phyloP scores from a whole-genome alignment of 2,797 vertebrate genomes.

The Ataeniobius toweri region DNA sequence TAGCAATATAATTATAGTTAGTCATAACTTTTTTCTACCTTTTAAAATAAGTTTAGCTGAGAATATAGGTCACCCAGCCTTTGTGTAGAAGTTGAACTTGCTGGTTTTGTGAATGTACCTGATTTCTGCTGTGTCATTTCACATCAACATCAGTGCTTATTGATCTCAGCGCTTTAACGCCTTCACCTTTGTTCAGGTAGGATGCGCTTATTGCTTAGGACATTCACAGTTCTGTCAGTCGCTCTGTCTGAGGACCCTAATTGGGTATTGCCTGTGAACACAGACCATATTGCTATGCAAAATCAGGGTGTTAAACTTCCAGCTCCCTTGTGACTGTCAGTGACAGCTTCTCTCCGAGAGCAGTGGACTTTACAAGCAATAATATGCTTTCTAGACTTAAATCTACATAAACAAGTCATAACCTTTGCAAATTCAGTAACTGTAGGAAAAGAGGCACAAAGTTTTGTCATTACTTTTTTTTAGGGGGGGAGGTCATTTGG shows the following conservation, averaged over 20 bases:
- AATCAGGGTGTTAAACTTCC: constrained; percentile 59
- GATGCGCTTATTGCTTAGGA: constrained; percentile 35
- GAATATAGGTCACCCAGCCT: neutral
- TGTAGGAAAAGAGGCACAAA: neutral
- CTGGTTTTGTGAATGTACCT: constrained; percentile 16
- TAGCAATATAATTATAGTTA: neutral
- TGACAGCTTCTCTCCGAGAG: constrained; percentile 26
- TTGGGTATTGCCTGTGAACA: constrained; percentile 59
- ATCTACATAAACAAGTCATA: neutral
- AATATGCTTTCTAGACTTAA: neutral
- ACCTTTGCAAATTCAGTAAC: neutral
- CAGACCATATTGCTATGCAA: constrained; percentile 62
- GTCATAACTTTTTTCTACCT: neutral
- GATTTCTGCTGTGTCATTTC: constrained; percentile 18
- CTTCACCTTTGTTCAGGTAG: constrained; percentile 30
- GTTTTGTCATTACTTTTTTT: neutral
- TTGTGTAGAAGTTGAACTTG: neutral
- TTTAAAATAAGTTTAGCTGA: neutral
- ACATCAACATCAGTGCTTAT: constrained; percentile 18
- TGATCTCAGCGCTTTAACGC: constrained; percentile 48
- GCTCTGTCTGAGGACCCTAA: constrained; percentile 63
- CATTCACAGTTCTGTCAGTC: constrained; percentile 49
- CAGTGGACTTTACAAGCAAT: constrained; percentile 7
- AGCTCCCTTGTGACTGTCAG: constrained; percentile 42
- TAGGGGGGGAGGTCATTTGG: neutral